Evolutionary conservation across 1,140 invertebrate species (phyloP).

Genomic region (Danaus melanippus): DNA sequence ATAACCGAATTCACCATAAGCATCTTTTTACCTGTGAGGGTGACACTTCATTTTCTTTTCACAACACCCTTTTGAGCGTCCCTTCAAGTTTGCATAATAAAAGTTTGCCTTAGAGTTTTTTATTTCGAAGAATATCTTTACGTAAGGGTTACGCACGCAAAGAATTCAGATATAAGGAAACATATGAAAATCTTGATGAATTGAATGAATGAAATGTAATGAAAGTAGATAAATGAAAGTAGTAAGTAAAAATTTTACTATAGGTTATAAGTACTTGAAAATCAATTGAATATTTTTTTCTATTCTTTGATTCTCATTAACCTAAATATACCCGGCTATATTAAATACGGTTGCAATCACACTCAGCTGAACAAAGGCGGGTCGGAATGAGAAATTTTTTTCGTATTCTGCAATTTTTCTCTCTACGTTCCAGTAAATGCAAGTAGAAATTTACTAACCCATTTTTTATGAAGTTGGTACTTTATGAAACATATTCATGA

Average conservation of each 20-base stretch:
- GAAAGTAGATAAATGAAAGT: too few relatives aligned
- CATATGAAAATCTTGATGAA: too few relatives aligned
- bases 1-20: too few relatives aligned
- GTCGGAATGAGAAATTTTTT: constrained; percentile 7
- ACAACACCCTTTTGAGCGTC: constrained; percentile 23
- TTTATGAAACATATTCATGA: background rate
- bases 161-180: constrained; percentile 9
- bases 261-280: too few relatives aligned
- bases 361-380: constrained; percentile 7
- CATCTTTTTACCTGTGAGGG: constrained; percentile 32
- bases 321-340: constrained; percentile 17
- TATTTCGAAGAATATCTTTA: constrained; percentile 20
- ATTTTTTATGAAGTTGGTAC: too few relatives aligned
- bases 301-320: constrained; percentile 19
- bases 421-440: constrained; percentile 1
- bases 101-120: constrained; percentile 19
- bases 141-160: constrained; percentile 15
- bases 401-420: background rate
- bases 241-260: background rate
- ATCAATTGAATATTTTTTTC: constrained; percentile 4
- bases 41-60: constrained; percentile 49
- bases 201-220: too few relatives aligned
- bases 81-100: constrained; percentile 39
- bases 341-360: constrained; percentile 20
- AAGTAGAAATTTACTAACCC: too few relatives aligned